A percentile compares a stretch with the other conserved stretches of the same genome.
phyloP scores from a whole-genome alignment of 2,797 vertebrate species.

The Sebastes trivittatus region DNA sequence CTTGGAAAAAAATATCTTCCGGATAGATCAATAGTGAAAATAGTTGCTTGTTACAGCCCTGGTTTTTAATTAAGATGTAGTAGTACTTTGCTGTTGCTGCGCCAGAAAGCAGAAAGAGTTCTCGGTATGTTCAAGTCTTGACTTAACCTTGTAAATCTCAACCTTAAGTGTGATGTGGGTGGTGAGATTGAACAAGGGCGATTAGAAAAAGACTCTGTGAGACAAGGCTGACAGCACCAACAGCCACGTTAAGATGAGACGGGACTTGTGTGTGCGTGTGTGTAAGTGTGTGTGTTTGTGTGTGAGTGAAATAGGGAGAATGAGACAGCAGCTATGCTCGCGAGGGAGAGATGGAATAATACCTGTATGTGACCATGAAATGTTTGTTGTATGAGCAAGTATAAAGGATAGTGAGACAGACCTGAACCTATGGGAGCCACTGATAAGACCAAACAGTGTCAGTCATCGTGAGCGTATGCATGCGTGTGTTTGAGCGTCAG shows the following conservation, averaged over 20 bases:
- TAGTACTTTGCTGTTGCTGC: background rate
- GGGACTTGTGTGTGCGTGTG: background rate
- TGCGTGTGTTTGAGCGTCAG: background rate
- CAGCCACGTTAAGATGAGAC: conserved; percentile 3
- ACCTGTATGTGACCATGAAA: background rate
- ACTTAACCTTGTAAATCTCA: conserved; percentile 33
- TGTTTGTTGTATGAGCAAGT: background rate
- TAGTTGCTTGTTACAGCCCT: background rate
- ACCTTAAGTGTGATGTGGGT: conserved; percentile 29
- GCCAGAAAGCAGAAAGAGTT: background rate
- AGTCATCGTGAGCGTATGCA: conserved; percentile 5
- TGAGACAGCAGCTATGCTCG: background rate
- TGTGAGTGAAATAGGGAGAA: background rate
- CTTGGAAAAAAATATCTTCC: background rate
- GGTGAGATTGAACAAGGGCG: conserved; percentile 25
- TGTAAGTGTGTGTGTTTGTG: background rate
- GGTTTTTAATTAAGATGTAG: background rate
- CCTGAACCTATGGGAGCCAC: conserved; percentile 29
- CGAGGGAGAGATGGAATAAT: background rate
- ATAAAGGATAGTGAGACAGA: conserved; percentile 28
- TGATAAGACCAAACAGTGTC: conserved; percentile 47
- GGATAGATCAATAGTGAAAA: background rate
- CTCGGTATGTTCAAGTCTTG: background rate
- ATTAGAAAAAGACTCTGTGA: conserved; percentile 28
- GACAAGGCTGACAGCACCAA: conserved; percentile 23